Conservation (phyloP, 2,113 vertebrate species). For the Ia io region DNA sequence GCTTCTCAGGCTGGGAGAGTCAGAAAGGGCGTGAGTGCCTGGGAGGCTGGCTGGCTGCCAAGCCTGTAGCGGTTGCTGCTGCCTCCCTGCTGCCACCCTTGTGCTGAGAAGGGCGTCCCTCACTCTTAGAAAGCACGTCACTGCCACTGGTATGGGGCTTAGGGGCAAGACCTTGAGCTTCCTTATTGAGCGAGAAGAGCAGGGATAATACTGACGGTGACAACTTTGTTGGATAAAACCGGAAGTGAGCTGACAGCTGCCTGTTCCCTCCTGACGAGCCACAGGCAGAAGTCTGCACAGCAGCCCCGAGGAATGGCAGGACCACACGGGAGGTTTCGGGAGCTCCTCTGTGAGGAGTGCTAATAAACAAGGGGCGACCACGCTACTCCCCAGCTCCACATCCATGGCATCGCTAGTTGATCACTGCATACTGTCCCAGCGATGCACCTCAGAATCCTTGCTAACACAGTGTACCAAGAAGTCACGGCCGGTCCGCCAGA, state of each 20-base stretch:
- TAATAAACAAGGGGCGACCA: accelerated
- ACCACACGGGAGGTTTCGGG: background rate
- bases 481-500: background rate
- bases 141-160: background rate
- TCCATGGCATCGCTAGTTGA: accelerated
- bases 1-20: background rate
- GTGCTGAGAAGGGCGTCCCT: background rate
- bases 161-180: background rate
- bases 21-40: background rate
- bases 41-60: background rate
- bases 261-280: background rate
- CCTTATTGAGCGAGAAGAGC: background rate
- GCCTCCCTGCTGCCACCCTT: background rate
- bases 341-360: background rate
- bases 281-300: accelerated
- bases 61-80: background rate
- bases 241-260: background rate
- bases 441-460: background rate
- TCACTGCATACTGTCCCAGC: accelerated
- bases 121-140: background rate
- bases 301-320: background rate
- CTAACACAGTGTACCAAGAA: background rate
- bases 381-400: accelerated
- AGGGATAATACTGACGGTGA: background rate
- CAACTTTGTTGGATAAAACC: background rate